Conservation (phyloP, 2,888 invertebrate species). For the Gymnoscelis rufifasciata region DNA sequence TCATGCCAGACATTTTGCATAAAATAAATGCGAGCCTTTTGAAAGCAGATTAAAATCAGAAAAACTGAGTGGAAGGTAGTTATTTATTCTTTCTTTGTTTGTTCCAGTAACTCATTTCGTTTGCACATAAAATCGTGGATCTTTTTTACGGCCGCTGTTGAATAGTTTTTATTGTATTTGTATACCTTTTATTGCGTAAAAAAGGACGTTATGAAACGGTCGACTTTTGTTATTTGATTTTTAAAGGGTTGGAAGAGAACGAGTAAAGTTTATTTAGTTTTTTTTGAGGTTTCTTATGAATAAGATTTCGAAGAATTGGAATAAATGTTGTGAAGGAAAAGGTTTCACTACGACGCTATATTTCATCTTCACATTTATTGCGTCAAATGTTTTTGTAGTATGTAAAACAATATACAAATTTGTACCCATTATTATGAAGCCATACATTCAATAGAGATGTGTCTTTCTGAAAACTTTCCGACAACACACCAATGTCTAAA, state of each 20-base stretch:
- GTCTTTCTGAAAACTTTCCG: too few relatives aligned
- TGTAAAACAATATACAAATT: too few relatives aligned
- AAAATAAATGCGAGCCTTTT: conserved; percentile 1
- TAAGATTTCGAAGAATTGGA: too few relatives aligned
- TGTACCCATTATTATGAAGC: too few relatives aligned
- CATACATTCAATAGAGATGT: too few relatives aligned
- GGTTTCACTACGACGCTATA: too few relatives aligned
- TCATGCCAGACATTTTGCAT: conserved; percentile 3
- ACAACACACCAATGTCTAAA: too few relatives aligned
- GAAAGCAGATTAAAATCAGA: conserved; percentile 3
- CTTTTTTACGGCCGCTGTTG: conserved; percentile 7
- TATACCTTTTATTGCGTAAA: conserved; percentile 7
- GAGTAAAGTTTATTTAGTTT: not conserved
- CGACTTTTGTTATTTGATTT: conserved; percentile 4
- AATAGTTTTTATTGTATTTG: conserved; percentile 19
- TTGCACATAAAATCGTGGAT: conserved; percentile 10
- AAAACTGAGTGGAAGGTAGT: conserved; percentile 14
- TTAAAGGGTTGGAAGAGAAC: not conserved
- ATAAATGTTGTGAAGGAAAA: too few relatives aligned
- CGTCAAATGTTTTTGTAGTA: too few relatives aligned
- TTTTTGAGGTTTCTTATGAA: not conserved
- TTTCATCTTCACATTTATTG: too few relatives aligned
- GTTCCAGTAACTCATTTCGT: conserved; percentile 14
- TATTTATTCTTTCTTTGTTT: conserved; percentile 16
- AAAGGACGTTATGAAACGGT: conserved; percentile 2